Percentiles rank a stretch among this genome's conserved stretches.
Evolutionary conservation across 2,888 invertebrate species (phyloP).

Genomic region (Cylindroiulus punctatus): DNA sequence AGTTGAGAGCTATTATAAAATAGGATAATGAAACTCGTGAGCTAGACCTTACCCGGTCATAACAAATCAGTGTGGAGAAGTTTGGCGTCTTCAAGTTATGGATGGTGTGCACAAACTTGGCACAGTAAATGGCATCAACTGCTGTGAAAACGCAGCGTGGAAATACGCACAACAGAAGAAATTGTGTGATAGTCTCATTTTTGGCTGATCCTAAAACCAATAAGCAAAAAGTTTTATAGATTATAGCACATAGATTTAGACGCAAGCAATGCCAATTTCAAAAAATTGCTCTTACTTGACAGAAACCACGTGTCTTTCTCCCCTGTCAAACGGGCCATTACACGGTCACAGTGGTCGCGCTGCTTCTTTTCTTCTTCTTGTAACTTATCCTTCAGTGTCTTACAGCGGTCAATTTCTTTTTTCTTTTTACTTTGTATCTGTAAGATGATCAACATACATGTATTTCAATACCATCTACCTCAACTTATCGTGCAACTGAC

Average conservation of each 20-base stretch:
- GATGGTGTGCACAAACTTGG: constrained; percentile 95
- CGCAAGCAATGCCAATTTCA: too few species aligned
- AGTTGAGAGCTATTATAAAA: not conserved
- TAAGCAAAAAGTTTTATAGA: not conserved
- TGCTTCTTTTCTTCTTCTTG: constrained; percentile 94
- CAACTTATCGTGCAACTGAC: not conserved
- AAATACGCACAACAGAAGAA: constrained; percentile 94
- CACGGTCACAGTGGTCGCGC: constrained; percentile 91
- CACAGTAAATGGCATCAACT: constrained; percentile 95
- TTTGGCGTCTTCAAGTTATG: constrained; percentile 94
- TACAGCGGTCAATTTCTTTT: constrained; percentile 92
- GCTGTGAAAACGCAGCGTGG: constrained; percentile 97
- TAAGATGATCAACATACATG: constrained; percentile 57
- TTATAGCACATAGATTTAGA: not conserved
- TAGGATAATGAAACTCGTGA: not conserved
- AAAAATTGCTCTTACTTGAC: constrained; percentile 68
- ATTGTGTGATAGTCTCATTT: constrained; percentile 95
- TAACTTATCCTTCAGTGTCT: constrained; percentile 88
- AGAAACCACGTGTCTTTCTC: constrained; percentile 74
- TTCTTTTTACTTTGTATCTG: constrained; percentile 83
- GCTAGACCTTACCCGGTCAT: constrained; percentile 80
- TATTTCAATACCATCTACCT: not conserved
- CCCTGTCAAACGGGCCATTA: constrained; percentile 72
- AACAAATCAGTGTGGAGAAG: constrained; percentile 96
- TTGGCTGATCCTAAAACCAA: constrained; percentile 81